phyloP scores from a whole-genome alignment of 2,888 invertebrate genomes.

The Sympetrum striolatum region DNA sequence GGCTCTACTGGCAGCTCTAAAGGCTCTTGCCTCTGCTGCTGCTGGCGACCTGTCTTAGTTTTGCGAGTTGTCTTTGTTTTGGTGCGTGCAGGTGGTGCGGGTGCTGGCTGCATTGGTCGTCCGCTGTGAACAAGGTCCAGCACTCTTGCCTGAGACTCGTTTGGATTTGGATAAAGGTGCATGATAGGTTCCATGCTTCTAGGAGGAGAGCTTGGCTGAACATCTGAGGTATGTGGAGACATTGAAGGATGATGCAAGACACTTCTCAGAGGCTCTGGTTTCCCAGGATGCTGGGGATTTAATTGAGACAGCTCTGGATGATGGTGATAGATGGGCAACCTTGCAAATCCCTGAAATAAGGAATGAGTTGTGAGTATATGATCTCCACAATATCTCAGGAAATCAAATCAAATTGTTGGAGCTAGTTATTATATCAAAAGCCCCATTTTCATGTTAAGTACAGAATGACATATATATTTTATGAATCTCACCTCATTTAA shows the following conservation, averaged over 20 bases:
- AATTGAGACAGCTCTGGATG: not conserved
- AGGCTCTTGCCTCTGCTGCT: not conserved
- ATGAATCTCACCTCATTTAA: too few relatives aligned
- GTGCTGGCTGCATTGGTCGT: not conserved
- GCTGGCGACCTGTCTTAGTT: constrained; percentile 7
- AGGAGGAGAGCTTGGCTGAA: not conserved
- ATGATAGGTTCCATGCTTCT: not conserved
- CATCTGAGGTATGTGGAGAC: not conserved
- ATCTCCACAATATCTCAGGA: too few relatives aligned
- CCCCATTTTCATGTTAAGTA: too few relatives aligned
- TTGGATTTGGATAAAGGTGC: not conserved
- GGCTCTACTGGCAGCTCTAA: not conserved
- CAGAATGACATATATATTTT: too few relatives aligned
- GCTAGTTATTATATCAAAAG: too few relatives aligned
- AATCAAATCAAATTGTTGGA: too few relatives aligned
- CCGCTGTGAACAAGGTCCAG: not conserved
- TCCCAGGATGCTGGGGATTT: not conserved
- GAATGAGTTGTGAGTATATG: not conserved
- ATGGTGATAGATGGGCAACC: constrained; percentile 30
- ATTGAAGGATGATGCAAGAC: constrained; percentile 23
- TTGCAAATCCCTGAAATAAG: not conserved
- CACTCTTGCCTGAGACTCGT: not conserved
- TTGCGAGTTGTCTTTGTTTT: constrained; percentile 7
- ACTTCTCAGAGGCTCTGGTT: constrained; percentile 7
- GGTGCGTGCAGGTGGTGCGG: not conserved